Evolutionary conservation across 2,113 vertebrate genomes (phyloP).

Genomic region (Spizaetus ornatus): DNA sequence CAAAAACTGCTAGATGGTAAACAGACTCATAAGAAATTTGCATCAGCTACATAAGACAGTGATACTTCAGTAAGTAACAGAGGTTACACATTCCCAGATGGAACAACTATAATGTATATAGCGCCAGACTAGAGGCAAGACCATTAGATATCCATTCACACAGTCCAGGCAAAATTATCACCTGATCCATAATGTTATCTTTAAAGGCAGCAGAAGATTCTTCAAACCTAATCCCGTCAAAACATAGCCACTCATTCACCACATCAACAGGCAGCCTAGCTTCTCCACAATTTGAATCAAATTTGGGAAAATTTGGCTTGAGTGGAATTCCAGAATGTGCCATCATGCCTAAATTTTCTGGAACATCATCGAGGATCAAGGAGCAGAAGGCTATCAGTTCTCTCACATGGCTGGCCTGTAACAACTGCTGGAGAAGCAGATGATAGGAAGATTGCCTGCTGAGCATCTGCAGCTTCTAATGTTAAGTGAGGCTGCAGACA

Average conservation of each 20-base stretch:
- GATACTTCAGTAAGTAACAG: neutral
- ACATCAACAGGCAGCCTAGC: neutral
- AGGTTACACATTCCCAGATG: neutral
- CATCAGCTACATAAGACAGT: neutral
- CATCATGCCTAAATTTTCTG: neutral
- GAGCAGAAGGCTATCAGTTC: neutral
- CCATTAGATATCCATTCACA: neutral
- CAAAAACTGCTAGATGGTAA: neutral
- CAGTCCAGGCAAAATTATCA: neutral
- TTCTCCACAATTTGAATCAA: neutral
- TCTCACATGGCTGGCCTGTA: neutral
- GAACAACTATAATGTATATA: neutral
- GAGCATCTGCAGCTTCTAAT: neutral
- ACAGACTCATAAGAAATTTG: neutral
- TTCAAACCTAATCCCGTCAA: neutral
- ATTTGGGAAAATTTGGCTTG: neutral
- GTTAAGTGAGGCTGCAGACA: neutral
- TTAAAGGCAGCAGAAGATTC: neutral
- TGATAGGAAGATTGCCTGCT: neutral
- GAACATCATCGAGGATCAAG: neutral
- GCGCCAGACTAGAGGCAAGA: neutral
- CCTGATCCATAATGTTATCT: neutral
- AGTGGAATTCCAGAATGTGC: neutral
- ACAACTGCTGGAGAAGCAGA: neutral
- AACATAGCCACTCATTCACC: neutral